Percentiles rank a stretch among this genome's conserved stretches.
Conservation (phyloP, 1,140 invertebrate species). For the Tribolium castaneum region DNA sequence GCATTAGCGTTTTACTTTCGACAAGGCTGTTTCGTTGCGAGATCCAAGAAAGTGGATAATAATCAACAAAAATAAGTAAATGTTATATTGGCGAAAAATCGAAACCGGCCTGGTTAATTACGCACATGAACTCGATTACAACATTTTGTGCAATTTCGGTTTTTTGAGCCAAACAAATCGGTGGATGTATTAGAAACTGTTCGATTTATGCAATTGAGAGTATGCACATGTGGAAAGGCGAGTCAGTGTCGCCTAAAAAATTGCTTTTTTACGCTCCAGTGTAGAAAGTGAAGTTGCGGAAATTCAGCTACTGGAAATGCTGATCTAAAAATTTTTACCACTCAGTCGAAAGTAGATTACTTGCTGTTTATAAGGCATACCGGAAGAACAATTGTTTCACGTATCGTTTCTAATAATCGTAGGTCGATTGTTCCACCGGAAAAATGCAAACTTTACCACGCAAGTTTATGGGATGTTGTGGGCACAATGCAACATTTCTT, state of each 20-base stretch:
- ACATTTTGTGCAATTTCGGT: constrained; percentile 7
- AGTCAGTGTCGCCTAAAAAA: constrained; percentile 17
- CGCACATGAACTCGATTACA: background rate
- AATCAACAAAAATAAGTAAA: constrained; percentile 22
- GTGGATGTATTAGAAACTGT: constrained; percentile 6
- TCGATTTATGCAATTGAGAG: background rate
- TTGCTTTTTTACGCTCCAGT: background rate
- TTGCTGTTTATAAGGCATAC: constrained; percentile 2
- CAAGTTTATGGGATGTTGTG: background rate
- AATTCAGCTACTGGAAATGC: background rate
- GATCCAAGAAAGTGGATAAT: constrained; percentile 20
- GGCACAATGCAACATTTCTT: background rate
- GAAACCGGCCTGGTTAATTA: constrained; percentile 3
- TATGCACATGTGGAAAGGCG: background rate
- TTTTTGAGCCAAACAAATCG: background rate
- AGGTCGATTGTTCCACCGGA: background rate
- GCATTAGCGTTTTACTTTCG: background rate
- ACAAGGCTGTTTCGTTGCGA: background rate
- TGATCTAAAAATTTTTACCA: constrained; percentile 28
- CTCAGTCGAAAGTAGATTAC: constrained; percentile 5
- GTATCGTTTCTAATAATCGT: background rate
- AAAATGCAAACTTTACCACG: background rate
- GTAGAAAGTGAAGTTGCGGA: constrained; percentile 3
- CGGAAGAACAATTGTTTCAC: constrained; percentile 12
- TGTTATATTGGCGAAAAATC: constrained; percentile 16